phyloP scores from a whole-genome alignment of 2,113 vertebrate genomes.

The Microcebus lehilahytsara region DNA sequence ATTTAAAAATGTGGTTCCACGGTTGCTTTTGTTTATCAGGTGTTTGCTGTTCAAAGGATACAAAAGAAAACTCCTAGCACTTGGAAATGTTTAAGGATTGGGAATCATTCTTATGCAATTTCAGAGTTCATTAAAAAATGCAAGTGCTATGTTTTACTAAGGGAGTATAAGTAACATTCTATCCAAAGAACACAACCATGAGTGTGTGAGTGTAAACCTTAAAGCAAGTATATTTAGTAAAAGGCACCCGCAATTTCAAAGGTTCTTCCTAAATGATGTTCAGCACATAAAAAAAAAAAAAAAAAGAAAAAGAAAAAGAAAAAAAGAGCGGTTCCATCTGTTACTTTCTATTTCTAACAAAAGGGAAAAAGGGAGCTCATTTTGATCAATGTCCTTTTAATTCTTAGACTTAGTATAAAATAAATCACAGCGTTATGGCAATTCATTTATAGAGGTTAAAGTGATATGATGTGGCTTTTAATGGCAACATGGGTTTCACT shows the following conservation, averaged over 20 bases:
- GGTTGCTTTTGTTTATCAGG: background rate
- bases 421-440: slow-evolving; percentile 80
- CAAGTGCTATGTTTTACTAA: background rate
- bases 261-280: slow-evolving; percentile 34
- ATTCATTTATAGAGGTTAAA: slow-evolving; percentile 87
- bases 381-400: slow-evolving; percentile 77
- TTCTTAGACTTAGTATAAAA: slow-evolving; percentile 78
- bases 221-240: background rate
- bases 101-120: background rate
- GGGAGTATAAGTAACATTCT: background rate
- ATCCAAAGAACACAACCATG: background rate
- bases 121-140: slow-evolving; percentile 20
- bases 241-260: slow-evolving; percentile 13
- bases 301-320: background rate
- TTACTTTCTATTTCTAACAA: slow-evolving; percentile 65
- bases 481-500: slow-evolving; percentile 83
- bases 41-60: slow-evolving; percentile 27
- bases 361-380: slow-evolving; percentile 38
- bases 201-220: background rate
- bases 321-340: slow-evolving; percentile 62
- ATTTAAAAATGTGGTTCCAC: background rate
- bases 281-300: background rate
- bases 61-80: background rate
- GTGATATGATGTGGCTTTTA: slow-evolving; percentile 82
- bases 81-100: background rate